Percentiles rank a stretch among this genome's conserved stretches.
Evolutionary conservation across 2,888 invertebrate species (phyloP).

Genomic region (Osedax frankpressi): DNA sequence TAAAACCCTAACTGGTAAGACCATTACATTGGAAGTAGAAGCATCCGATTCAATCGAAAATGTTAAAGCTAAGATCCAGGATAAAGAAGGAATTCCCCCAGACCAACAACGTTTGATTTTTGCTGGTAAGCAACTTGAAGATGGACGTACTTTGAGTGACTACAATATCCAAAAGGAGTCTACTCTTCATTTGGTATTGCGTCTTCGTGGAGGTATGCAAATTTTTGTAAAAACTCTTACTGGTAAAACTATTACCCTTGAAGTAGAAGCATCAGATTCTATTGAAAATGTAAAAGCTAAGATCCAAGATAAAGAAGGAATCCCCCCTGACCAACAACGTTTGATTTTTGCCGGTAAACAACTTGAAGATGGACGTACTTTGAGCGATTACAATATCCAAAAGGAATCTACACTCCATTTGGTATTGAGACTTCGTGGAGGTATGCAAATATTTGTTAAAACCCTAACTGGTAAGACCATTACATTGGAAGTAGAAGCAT

Average conservation of each 20-base stretch:
- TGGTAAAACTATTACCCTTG: slow-evolving; percentile 37
- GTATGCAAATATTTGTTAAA: slow-evolving; percentile 30
- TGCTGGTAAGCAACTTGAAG: slow-evolving; percentile 81
- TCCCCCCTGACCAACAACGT: slow-evolving; percentile 58
- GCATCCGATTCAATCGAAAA: slow-evolving; percentile 88
- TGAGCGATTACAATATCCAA: slow-evolving; percentile 86
- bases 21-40: slow-evolving; percentile 51
- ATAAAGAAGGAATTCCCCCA: slow-evolving; percentile 50
- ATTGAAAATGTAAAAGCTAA: slow-evolving; percentile 77
- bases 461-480: slow-evolving; percentile 30
- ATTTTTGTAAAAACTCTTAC: slow-evolving; percentile 30
- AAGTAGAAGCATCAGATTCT: slow-evolving; percentile 60
- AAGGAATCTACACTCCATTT: slow-evolving; percentile 82
- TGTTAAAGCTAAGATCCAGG: slow-evolving; percentile 58
- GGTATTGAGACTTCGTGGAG: slow-evolving; percentile 49
- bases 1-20: slow-evolving; percentile 29
- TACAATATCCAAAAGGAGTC: slow-evolving; percentile 93
- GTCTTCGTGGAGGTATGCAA: slow-evolving; percentile 42
- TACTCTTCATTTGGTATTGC: slow-evolving; percentile 52
- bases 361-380: slow-evolving; percentile 75
- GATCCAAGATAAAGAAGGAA: slow-evolving; percentile 43
- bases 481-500: slow-evolving; percentile 51
- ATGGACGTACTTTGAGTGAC: slow-evolving; percentile 75
- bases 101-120: slow-evolving; percentile 80
- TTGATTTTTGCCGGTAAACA: slow-evolving; percentile 85